These are phyloP conservation scores for Cichlasoma orientale DNA, from an alignment of 2,797 vertebrate species.

Conservation along the genomic window DNA sequence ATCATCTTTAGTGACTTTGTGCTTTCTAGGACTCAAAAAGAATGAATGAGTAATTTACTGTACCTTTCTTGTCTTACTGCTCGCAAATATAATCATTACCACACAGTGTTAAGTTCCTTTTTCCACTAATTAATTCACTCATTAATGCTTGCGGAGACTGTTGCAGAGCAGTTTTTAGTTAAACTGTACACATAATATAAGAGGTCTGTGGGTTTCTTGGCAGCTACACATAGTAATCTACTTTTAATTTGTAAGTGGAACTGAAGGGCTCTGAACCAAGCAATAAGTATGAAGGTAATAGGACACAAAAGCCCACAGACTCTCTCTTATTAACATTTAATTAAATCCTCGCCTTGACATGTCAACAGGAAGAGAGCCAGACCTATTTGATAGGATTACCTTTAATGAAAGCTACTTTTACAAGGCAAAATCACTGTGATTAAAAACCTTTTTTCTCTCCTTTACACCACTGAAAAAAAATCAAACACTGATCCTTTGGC, in stretches of 20 bases:
- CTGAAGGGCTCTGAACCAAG: background rate
- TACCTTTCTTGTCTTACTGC: background rate
- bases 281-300: slow-evolving; percentile 4
- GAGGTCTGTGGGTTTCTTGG: background rate
- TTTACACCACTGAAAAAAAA: background rate
- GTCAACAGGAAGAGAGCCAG: background rate
- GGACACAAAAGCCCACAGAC: background rate
- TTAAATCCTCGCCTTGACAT: slow-evolving; percentile 21
- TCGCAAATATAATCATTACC: background rate
- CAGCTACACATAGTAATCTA: background rate
- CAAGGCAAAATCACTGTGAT: background rate
- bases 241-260: slow-evolving; percentile 7
- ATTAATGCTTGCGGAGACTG: background rate
- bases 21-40: background rate
- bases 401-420: background rate
- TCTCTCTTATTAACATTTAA: slow-evolving; percentile 24
- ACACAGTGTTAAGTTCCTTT: background rate
- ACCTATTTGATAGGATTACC: slow-evolving; percentile 10
- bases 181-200: background rate
- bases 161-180: background rate
- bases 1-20: background rate
- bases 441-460: background rate
- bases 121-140: background rate
- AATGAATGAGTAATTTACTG: background rate
- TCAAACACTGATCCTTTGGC: background rate